These are phyloP conservation scores for Brachyistius frenatus DNA, from an alignment of 2,113 vertebrate species.

Conservation along the genomic window DNA sequence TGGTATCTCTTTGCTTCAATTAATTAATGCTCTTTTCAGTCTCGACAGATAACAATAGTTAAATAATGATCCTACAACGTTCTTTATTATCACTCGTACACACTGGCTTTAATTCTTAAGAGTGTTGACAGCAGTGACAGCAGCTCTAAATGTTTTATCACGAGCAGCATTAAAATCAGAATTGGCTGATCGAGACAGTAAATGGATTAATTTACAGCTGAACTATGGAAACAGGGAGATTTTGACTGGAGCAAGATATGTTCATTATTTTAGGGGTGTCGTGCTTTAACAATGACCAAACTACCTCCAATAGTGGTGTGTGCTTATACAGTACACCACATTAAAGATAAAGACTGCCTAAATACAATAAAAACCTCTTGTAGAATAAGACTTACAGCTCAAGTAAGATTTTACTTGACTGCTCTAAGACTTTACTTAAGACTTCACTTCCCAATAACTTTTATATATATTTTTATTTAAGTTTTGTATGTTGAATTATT, in stretches of 20 bases:
- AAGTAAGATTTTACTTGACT: too few species aligned
- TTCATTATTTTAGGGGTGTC: neutral
- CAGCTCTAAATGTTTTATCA: conserved; percentile 17
- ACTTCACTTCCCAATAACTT: too few species aligned
- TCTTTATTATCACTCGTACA: neutral
- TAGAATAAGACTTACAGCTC: too few species aligned
- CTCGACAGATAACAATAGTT: conserved; percentile 23
- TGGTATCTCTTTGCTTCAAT: conserved; percentile 7
- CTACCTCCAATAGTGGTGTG: neutral
- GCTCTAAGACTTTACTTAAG: too few species aligned
- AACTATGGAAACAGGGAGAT: neutral
- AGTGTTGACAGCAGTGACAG: conserved; percentile 26
- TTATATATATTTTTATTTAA: too few species aligned
- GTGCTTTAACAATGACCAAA: neutral
- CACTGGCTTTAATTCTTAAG: conserved; percentile 25
- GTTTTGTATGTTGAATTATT: too few species aligned
- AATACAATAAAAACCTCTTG: too few species aligned
- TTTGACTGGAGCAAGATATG: neutral
- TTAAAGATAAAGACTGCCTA: too few species aligned
- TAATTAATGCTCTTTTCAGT: conserved; percentile 33
- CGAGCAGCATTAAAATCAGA: neutral
- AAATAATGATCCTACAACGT: conserved; percentile 25
- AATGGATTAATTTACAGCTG: conserved; percentile 15
- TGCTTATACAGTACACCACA: neutral
- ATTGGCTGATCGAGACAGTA: conserved; percentile 12